A percentile compares a stretch with the other conserved stretches of the same genome.
These are phyloP conservation scores for Trinectes maculatus DNA, from an alignment of 2,113 vertebrate genomes.

Conservation along the genomic window DNA sequence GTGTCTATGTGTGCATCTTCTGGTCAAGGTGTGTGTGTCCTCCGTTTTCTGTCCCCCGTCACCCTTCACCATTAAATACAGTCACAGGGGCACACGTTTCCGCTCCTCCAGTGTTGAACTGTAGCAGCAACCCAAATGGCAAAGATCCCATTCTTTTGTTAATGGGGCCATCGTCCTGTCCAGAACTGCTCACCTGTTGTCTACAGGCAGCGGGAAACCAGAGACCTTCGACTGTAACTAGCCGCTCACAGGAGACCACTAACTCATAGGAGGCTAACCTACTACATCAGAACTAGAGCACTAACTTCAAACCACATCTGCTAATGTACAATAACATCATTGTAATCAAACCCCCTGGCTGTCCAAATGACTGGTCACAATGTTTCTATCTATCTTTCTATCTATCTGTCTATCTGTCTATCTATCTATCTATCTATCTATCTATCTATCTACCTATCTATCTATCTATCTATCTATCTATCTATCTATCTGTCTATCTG, in stretches of 20 bases:
- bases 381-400: slow-evolving; percentile 57
- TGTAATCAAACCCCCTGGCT: slow-evolving; percentile 73
- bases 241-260: slow-evolving; percentile 58
- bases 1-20: slow-evolving; percentile 75
- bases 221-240: slow-evolving; percentile 44
- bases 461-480: slow-evolving; percentile 33
- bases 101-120: slow-evolving; percentile 34
- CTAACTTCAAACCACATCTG: slow-evolving; percentile 66
- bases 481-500: slow-evolving; percentile 29
- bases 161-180: slow-evolving; percentile 23
- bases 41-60: slow-evolving; percentile 69
- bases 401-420: slow-evolving; percentile 34
- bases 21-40: slow-evolving; percentile 74
- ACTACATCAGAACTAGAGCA: slow-evolving; percentile 80
- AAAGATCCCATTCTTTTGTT: not conserved
- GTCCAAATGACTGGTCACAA: slow-evolving; percentile 81
- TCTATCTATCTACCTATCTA: slow-evolving; percentile 21
- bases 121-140: slow-evolving; percentile 6
- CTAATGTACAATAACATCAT: slow-evolving; percentile 66
- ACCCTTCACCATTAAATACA: slow-evolving; percentile 65
- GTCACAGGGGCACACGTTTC: slow-evolving; percentile 56
- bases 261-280: slow-evolving; percentile 77
- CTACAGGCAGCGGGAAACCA: slow-evolving; percentile 37
- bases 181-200: slow-evolving; percentile 32
- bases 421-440: slow-evolving; percentile 33